phyloP scores from a whole-genome alignment of 2,888 invertebrate genomes.

The Teinopalpus imperialis region DNA sequence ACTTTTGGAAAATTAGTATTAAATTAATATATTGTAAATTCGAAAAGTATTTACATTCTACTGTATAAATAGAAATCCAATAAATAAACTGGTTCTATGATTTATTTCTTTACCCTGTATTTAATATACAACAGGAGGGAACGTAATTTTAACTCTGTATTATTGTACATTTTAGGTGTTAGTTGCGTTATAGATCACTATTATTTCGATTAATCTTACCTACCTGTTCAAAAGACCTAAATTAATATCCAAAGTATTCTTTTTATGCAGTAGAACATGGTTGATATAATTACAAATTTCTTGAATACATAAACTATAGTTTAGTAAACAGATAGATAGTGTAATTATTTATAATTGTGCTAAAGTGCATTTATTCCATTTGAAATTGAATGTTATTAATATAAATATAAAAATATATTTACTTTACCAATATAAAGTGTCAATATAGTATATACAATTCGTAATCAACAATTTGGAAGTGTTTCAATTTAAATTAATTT shows the following conservation, averaged over 20 bases:
- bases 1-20: slow-evolving; percentile 1
- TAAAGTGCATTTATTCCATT: slow-evolving; percentile 70
- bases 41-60: slow-evolving; percentile 5
- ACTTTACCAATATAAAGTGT: neutral
- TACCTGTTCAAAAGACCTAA: no score
- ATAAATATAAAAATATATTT: slow-evolving; percentile 13
- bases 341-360: slow-evolving; percentile 61
- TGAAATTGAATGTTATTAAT: slow-evolving; percentile 51
- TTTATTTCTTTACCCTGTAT: neutral
- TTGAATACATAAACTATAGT: neutral
- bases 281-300: neutral
- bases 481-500: no score
- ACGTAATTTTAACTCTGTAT: no score
- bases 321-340: slow-evolving; percentile 42
- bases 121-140: no score
- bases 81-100: neutral
- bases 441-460: no score
- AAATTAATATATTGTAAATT: neutral
- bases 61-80: slow-evolving; percentile 11
- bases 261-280: slow-evolving; percentile 55
- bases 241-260: slow-evolving; percentile 44
- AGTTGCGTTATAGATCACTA: no score
- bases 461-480: no score
- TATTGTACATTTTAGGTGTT: no score
- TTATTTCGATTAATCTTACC: no score